phyloP scores from a whole-genome alignment of 1,140 invertebrate species.

The Hylaeus volcanicus region DNA sequence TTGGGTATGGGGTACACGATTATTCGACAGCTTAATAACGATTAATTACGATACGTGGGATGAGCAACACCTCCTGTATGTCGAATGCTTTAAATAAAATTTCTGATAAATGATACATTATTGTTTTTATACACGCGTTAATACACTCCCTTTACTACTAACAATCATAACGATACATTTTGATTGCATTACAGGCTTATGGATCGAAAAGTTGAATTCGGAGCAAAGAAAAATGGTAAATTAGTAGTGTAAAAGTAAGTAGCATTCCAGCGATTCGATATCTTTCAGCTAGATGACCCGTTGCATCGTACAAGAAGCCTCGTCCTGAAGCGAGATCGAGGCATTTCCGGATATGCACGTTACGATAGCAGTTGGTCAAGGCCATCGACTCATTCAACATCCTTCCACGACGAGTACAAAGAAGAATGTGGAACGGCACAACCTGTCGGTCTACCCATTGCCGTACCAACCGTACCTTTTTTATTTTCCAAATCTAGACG shows the following conservation, averaged over 20 bases:
- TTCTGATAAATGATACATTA: too few relatives aligned
- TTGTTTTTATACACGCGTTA: too few relatives aligned
- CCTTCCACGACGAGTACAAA: conserved; percentile 20
- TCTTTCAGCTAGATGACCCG: not conserved
- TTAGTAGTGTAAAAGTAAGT: too few relatives aligned
- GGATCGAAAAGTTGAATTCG: too few relatives aligned
- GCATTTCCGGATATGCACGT: conserved; percentile 34
- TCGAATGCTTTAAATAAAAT: too few relatives aligned
- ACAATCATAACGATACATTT: too few relatives aligned
- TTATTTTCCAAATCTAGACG: not conserved
- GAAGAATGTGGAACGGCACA: conserved; percentile 42
- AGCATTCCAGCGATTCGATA: not conserved
- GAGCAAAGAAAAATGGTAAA: too few relatives aligned
- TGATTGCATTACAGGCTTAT: too few relatives aligned
- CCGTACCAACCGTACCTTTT: not conserved
- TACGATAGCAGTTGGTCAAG: conserved; percentile 41
- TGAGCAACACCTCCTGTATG: too few relatives aligned
- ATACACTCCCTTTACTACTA: too few relatives aligned
- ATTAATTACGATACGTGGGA: too few relatives aligned
- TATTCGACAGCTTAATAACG: not conserved
- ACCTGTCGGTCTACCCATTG: conserved; percentile 30
- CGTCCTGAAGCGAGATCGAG: not conserved
- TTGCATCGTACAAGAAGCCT: not conserved
- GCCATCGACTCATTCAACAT: conserved; percentile 47
- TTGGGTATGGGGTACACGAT: too few relatives aligned